phyloP scores from a whole-genome alignment of 2,113 vertebrate species.

The Chitala chitala region DNA sequence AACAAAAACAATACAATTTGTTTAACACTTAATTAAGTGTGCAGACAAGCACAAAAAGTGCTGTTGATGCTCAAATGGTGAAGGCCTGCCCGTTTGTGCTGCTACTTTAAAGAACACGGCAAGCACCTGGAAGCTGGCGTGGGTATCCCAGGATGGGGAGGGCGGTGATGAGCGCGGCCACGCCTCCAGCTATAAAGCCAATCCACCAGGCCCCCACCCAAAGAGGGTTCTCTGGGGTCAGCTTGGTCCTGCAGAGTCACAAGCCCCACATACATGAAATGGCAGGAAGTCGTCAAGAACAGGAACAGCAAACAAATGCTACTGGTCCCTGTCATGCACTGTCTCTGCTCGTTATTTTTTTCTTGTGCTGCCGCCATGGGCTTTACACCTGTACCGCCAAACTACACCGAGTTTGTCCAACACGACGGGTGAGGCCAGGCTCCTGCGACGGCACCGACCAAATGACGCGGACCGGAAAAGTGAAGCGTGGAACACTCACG shows the following conservation, averaged over 20 bases:
- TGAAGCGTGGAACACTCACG: conserved; percentile 64
- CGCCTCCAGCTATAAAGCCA: conserved; percentile 80
- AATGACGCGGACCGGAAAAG: not conserved
- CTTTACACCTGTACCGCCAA: too few relatives aligned
- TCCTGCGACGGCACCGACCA: not conserved
- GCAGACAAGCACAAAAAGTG: too few relatives aligned
- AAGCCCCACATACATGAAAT: not conserved
- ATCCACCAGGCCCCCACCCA: conserved; percentile 98
- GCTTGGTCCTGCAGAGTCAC: conserved; percentile 53
- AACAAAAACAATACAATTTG: too few relatives aligned
- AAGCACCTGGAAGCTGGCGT: conserved; percentile 79
- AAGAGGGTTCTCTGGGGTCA: conserved; percentile 77
- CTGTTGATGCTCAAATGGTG: not conserved
- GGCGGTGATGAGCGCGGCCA: conserved; percentile 68
- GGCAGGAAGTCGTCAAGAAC: not conserved
- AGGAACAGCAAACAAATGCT: too few relatives aligned
- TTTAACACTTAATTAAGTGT: too few relatives aligned
- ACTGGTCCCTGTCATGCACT: too few relatives aligned
- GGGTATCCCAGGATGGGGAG: conserved; percentile 88
- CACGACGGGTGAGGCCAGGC: not conserved
- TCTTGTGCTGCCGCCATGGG: too few relatives aligned
- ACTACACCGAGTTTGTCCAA: too few relatives aligned
- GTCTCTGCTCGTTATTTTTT: too few relatives aligned
- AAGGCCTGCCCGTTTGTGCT: not conserved
- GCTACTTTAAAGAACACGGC: not conserved